These are phyloP conservation scores for Nymphalis polychloros DNA, from an alignment of 2,888 invertebrate species.

Conservation along the genomic window DNA sequence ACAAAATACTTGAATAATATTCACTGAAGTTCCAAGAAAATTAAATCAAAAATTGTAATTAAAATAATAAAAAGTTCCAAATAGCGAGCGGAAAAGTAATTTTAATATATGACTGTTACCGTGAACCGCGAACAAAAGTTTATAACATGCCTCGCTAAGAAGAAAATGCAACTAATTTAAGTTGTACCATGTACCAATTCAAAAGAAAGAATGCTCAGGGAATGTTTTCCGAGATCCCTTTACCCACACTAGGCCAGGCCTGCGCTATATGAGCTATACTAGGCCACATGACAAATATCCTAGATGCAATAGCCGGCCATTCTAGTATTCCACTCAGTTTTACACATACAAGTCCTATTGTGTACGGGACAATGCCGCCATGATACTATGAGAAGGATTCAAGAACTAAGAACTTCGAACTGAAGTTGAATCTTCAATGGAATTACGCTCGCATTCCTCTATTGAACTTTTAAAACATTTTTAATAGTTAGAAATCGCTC, in stretches of 20 bases:
- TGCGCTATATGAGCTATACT: slow-evolving; percentile 27
- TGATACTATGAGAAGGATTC: slow-evolving; percentile 62
- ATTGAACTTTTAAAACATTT: slow-evolving; percentile 53
- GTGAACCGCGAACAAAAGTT: slow-evolving; percentile 27
- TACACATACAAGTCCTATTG: slow-evolving; percentile 71
- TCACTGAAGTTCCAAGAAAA: neutral
- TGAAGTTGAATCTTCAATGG: slow-evolving; percentile 73
- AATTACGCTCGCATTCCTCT: slow-evolving; percentile 63
- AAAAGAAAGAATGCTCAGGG: slow-evolving; percentile 39
- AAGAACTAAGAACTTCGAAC: slow-evolving; percentile 65
- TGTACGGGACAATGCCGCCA: slow-evolving; percentile 67
- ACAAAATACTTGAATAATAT: neutral
- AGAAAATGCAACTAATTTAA: slow-evolving; percentile 43
- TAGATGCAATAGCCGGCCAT: slow-evolving; percentile 55
- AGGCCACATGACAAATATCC: slow-evolving; percentile 55
- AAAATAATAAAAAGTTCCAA: slow-evolving; percentile 20
- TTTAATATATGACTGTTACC: slow-evolving; percentile 24
- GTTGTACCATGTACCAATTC: slow-evolving; percentile 35
- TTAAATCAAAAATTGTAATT: slow-evolving; percentile 22
- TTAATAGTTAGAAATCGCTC: slow-evolving; percentile 42
- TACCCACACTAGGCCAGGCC: slow-evolving; percentile 24
- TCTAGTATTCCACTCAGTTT: slow-evolving; percentile 55
- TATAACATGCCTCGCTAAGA: slow-evolving; percentile 25
- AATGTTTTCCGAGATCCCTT: slow-evolving; percentile 35
- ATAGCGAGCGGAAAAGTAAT: slow-evolving; percentile 18